phyloP scores from a whole-genome alignment of 2,888 invertebrate genomes.

The Limenitis camilla region DNA sequence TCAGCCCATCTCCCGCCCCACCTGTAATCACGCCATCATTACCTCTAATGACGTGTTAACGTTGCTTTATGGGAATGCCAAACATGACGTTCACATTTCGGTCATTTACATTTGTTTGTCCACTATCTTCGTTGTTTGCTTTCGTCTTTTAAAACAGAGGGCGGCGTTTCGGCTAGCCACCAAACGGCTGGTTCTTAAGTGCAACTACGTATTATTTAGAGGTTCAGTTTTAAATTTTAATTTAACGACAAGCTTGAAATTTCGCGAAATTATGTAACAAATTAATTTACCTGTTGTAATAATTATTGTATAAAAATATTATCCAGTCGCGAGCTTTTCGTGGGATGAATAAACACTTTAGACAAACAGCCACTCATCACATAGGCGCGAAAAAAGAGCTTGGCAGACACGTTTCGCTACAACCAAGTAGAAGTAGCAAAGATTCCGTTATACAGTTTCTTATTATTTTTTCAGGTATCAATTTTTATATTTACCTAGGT shows the following conservation, averaged over 20 bases:
- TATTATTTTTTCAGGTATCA: neutral
- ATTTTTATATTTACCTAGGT: conserved; percentile 4
- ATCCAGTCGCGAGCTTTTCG: conserved; percentile 21
- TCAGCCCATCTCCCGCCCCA: conserved; percentile 58
- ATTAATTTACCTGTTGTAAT: conserved; percentile 1
- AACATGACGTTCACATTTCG: conserved; percentile 74
- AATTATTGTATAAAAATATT: conserved; percentile 19
- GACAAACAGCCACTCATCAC: conserved; percentile 23
- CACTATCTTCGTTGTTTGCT: conserved; percentile 68
- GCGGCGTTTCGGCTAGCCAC: conserved; percentile 65
- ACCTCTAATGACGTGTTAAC: conserved; percentile 75
- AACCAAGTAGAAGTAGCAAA: conserved; percentile 11
- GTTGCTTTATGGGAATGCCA: conserved; percentile 74
- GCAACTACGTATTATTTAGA: conserved; percentile 55
- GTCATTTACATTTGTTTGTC: conserved; percentile 75
- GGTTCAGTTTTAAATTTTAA: conserved; percentile 20
- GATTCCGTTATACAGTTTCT: conserved; percentile 10
- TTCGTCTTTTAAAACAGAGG: conserved; percentile 70
- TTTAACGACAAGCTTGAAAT: conserved; percentile 15
- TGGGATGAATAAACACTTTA: conserved; percentile 27
- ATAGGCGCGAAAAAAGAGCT: conserved; percentile 29
- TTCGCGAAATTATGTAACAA: neutral
- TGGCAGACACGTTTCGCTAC: conserved; percentile 20
- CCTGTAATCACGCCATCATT: conserved; percentile 72
- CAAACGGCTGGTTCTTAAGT: conserved; percentile 54